phyloP scores from a whole-genome alignment of 2,888 invertebrate species.

The Pilophorus perplexus region DNA sequence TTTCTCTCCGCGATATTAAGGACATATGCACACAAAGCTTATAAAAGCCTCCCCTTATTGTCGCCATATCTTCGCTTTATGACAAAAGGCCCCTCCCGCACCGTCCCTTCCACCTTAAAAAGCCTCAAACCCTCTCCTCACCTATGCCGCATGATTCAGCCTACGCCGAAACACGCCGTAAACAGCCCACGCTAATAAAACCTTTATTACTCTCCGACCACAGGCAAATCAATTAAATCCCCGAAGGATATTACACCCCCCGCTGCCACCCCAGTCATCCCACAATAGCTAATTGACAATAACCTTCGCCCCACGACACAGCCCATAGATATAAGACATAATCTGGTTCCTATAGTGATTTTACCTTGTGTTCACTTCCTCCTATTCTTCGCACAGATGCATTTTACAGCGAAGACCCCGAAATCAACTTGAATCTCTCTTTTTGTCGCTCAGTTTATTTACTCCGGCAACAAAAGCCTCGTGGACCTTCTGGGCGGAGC shows the following conservation, averaged over 20 bases:
- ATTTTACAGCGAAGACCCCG: no score
- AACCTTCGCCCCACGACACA: slow-evolving; percentile 32
- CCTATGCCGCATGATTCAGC: background rate
- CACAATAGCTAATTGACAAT: slow-evolving; percentile 34
- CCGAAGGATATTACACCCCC: slow-evolving; percentile 28
- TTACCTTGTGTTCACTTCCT: background rate
- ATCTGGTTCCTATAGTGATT: slow-evolving; percentile 15
- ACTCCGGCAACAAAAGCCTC: slow-evolving; percentile 12
- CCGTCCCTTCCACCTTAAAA: background rate
- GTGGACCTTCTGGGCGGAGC: no score
- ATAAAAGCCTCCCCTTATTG: slow-evolving; percentile 40
- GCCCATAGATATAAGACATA: slow-evolving; percentile 21
- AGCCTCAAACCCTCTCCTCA: background rate
- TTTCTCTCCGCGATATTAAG: slow-evolving; percentile 23
- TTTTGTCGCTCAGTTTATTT: slow-evolving; percentile 13
- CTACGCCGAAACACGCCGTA: slow-evolving; percentile 22
- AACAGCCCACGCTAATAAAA: slow-evolving; percentile 38
- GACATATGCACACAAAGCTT: slow-evolving; percentile 32
- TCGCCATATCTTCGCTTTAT: slow-evolving; percentile 40
- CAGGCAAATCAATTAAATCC: slow-evolving; percentile 36
- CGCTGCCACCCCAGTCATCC: slow-evolving; percentile 5
- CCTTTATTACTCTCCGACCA: slow-evolving; percentile 37
- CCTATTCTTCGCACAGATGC: slow-evolving; percentile 1
- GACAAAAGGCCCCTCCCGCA: slow-evolving; percentile 24
- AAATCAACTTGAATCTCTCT: background rate